Evolutionary conservation across 1,140 invertebrate genomes (phyloP), one percentile per base, ranked within the genome.

Genomic region (Pectinophora gossypiella): DNA sequence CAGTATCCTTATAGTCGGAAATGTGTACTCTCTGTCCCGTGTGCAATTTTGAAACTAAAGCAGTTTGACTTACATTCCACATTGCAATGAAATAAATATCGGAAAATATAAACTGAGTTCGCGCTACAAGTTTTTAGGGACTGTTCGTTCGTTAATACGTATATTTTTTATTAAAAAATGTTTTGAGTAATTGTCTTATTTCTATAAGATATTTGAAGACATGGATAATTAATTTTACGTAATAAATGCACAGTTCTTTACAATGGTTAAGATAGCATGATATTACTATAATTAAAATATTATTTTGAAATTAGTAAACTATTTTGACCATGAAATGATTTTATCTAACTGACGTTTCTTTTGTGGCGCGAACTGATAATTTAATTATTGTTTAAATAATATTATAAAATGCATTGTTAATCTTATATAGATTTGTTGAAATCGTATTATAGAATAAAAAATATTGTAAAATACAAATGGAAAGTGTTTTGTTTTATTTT

Each of bases 381-480:
- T 40, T 16, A 40, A 20, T 20, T 7, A 21, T 10, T 44, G 19
- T 18, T 12, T 44, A 44, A 21, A 2, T 7, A n/a, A n/a, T n/a
- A n/a, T 44, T 44, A 44, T 20, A 20, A n/a, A 44, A 1, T 20
- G 13, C 36, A 38, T 15, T 38, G 19, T 40, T 64, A 67, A 64
- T 59, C 61, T 68, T 82, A 65, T 81, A 81, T 85, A 81, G 71
- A 75, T 48, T 76, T 82, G 72, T 85, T 83, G 62, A 83, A 77
- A 59, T 71, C 73, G 61, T 85, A 79, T 44, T 76, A 85, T 85
- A 83, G 72, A 74, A 68, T 76, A 75, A 64, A 62, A 72, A 67
- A 68, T 64, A 69, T 54, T 35, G 36, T 18, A 22, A 51, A 50
- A 22, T 50, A 50, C 13, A 43, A 42, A 27, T 45, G 43, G 19